Base-by-base conservation (phyloP, 2,113 vertebrate genomes). In the Carettochelys insculpta region DNA sequence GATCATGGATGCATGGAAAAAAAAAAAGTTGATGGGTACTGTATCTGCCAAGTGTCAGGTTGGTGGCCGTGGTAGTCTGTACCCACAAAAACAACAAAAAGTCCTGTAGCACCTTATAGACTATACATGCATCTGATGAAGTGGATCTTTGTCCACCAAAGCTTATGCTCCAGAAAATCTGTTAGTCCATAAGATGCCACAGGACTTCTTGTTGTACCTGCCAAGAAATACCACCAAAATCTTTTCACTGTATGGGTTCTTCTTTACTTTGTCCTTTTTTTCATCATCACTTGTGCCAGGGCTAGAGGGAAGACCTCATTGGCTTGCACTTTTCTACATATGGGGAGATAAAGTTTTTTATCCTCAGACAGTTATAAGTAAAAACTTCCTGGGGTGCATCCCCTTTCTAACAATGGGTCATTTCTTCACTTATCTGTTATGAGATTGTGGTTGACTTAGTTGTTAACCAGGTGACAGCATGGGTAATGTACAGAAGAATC, bases 241-340 rank as follows among this genome's bases (percentile, higher is more conserved):
- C 10, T 0, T 84, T 80, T 82, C 77, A 58, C 58, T 89, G 83
- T 53, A 47, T 75, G 3, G 52, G 3, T 88, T 93, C 52, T 41
- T 83, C 20, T 7, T 78, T 68, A 41, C 29, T 51, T 90, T 87
- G 81, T 79, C 58, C n/a, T n/a, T n/a, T 87, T 77, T 24, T 77
- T 88, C 0, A 2, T 68, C 77, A 10, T 3, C 0, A 0, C 73
- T 41, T 1, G 12, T 65, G 47, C 24, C n/a, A 80, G 34, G 51
- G n/a, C 58, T 80, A 58, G 47, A 58, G 77, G 45, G n/a, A 25
- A 80, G 78, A 38, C 54, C 82, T n/a, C 68, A 47, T 3, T 75
- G 41, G 5, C 75, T 43, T 88, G 29, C 77, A 89, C 71, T 45
- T 75, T 80, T 25, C n/a, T 52, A 5, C 77, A n/a, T 85, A 47